Evolutionary conservation across 2,797 vertebrate genomes (phyloP).

Genomic region (Crenuchus spilurus): DNA sequence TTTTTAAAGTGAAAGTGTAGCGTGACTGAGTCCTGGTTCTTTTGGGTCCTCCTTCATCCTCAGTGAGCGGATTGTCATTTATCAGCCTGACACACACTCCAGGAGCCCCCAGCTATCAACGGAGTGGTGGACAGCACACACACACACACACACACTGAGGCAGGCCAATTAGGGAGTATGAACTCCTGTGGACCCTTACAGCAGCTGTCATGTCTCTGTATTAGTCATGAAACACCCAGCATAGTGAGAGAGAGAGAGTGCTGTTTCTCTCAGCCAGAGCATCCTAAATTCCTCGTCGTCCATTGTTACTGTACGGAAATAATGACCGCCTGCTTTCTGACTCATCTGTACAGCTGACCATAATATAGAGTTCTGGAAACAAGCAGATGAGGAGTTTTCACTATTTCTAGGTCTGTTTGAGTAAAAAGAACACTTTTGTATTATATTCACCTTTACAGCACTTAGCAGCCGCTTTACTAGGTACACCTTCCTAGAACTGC

Average conservation of each 20-base stretch:
- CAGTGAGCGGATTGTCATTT: not conserved
- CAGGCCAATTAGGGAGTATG: slow-evolving; percentile 1
- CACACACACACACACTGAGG: slow-evolving; percentile 1
- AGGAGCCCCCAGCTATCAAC: not conserved
- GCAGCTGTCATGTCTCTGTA: not conserved
- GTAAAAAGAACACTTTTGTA: too few relatives aligned
- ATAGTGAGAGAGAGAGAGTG: not conserved
- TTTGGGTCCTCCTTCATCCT: not conserved
- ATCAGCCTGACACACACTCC: not conserved
- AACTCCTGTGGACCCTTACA: not conserved
- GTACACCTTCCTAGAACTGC: too few relatives aligned
- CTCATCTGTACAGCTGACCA: too few relatives aligned
- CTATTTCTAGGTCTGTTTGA: too few relatives aligned
- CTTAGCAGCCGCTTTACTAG: too few relatives aligned
- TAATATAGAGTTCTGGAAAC: too few relatives aligned
- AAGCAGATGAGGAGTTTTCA: too few relatives aligned
- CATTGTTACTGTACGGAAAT: too few relatives aligned
- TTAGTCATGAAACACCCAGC: not conserved
- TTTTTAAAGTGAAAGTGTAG: too few relatives aligned
- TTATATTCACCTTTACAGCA: too few relatives aligned
- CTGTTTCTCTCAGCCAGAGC: not conserved
- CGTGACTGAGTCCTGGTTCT: not conserved
- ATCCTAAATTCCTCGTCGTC: too few relatives aligned
- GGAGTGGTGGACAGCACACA: slow-evolving; percentile 1
- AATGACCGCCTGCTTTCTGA: too few relatives aligned